phyloP scores from a whole-genome alignment of 1,140 invertebrate genomes.

The Drosophila elegans region DNA sequence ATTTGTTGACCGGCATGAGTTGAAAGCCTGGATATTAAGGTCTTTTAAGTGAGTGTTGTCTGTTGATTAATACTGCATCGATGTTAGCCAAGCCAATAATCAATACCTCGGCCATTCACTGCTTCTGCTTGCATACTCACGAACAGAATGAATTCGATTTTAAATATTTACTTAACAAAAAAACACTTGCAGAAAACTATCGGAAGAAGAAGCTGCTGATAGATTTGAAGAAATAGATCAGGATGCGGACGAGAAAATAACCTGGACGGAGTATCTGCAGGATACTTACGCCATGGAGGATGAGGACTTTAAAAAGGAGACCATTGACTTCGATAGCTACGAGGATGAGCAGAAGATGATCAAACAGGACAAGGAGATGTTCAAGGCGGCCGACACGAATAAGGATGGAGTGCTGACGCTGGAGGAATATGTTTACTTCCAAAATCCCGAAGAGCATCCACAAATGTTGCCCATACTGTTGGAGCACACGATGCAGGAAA shows the following conservation, averaged over 20 bases:
- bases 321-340: constrained; percentile 84
- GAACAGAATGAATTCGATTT: background rate
- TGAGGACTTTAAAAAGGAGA: constrained; percentile 84
- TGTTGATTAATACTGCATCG: constrained; percentile 63
- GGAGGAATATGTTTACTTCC: constrained; percentile 95
- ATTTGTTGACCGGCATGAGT: constrained; percentile 92
- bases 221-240: constrained; percentile 94
- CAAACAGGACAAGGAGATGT: constrained; percentile 94
- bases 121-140: constrained; percentile 25
- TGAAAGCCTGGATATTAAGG: constrained; percentile 96
- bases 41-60: constrained; percentile 92
- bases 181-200: constrained; percentile 88
- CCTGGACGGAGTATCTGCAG: constrained; percentile 94
- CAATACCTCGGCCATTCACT: constrained; percentile 10
- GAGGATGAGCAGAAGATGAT: constrained; percentile 87
- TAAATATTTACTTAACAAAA: constrained; percentile 9
- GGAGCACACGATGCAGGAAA: constrained; percentile 93
- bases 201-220: constrained; percentile 94
- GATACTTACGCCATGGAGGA: constrained; percentile 92
- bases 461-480: constrained; percentile 94
- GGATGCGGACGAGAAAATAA: constrained; percentile 92
- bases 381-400: constrained; percentile 94
- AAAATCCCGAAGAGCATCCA: constrained; percentile 96
- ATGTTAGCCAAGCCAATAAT: constrained; percentile 41
- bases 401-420: constrained; percentile 91